These are phyloP conservation scores for Drosophila neotestacea DNA, from an alignment of 2,888 invertebrate genomes.

Conservation along the genomic window DNA sequence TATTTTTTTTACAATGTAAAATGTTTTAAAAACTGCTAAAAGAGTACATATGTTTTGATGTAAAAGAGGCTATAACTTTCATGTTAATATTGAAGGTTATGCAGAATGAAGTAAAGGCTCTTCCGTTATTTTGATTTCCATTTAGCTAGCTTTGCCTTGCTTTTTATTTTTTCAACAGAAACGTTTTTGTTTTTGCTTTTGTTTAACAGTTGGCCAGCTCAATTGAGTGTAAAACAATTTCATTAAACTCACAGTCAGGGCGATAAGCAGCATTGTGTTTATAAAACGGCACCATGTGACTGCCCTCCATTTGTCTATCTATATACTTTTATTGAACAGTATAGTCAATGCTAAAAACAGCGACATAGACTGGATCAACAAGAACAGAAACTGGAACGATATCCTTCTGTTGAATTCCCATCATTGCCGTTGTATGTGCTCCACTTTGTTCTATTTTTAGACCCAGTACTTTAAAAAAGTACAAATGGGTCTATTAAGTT, in stretches of 20 bases:
- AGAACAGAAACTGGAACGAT: constrained; percentile 9
- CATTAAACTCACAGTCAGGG: constrained; percentile 62
- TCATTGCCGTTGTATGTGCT: constrained; percentile 50
- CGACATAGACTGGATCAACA: constrained; percentile 6
- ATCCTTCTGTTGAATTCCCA: constrained; percentile 29
- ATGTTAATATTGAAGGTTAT: constrained; percentile 24
- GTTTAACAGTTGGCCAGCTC: constrained; percentile 75
- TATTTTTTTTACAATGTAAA: neutral
- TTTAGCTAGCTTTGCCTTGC: constrained; percentile 34
- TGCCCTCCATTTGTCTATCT: constrained; percentile 29
- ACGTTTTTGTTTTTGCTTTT: constrained; percentile 25
- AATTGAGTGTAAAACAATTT: constrained; percentile 83
- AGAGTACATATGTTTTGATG: no score
- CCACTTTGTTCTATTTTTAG: constrained; percentile 67
- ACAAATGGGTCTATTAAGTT: no score
- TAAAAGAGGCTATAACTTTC: no score
- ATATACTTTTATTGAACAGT: constrained; percentile 18
- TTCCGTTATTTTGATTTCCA: constrained; percentile 37
- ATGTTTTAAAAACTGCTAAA: no score
- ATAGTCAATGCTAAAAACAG: constrained; percentile 34
- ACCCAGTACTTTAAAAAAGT: no score
- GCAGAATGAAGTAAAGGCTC: constrained; percentile 39
- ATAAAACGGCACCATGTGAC: constrained; percentile 14
- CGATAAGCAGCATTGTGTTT: constrained; percentile 14
- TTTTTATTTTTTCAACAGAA: neutral